phyloP scores from a whole-genome alignment of 2,888 invertebrate genomes.

The Pogonocherus hispidulus region DNA sequence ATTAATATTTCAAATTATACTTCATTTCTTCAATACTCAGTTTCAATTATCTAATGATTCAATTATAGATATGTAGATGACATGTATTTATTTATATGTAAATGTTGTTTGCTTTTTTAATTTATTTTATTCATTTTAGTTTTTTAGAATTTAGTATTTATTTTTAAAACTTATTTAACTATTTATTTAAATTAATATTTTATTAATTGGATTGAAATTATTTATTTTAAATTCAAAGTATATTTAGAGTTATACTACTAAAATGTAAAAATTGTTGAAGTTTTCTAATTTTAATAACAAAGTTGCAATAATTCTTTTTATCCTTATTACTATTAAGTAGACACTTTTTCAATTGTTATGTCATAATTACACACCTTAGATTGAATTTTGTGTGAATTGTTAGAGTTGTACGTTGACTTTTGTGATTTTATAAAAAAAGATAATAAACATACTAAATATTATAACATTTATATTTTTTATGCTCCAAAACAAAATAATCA shows the following conservation, averaged over 20 bases:
- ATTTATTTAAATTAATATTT: conserved; percentile 49
- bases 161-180: conserved; percentile 48
- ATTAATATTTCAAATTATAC: background rate
- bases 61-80: conserved; percentile 25
- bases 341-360: conserved; percentile 47
- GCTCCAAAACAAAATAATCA: too few species aligned
- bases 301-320: conserved; percentile 45
- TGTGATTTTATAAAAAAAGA: conserved; percentile 68
- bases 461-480: too few species aligned
- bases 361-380: conserved; percentile 47
- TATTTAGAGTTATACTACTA: conserved; percentile 47
- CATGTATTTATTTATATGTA: conserved; percentile 55
- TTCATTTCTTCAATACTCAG: conserved; percentile 22
- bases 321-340: conserved; percentile 38
- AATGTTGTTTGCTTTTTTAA: conserved; percentile 63
- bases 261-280: conserved; percentile 55
- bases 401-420: conserved; percentile 68
- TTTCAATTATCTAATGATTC: conserved; percentile 22
- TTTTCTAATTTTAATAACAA: conserved; percentile 58
- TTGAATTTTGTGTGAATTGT: conserved; percentile 67
- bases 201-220: conserved; percentile 53
- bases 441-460: conserved; percentile 43
- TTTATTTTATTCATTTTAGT: conserved; percentile 48
- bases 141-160: conserved; percentile 47
- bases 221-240: conserved; percentile 42